Percentiles rank a stretch among this genome's conserved stretches.
Evolutionary conservation across 2,113 vertebrate genomes (phyloP).

Genomic region (Cygnus atratus): DNA sequence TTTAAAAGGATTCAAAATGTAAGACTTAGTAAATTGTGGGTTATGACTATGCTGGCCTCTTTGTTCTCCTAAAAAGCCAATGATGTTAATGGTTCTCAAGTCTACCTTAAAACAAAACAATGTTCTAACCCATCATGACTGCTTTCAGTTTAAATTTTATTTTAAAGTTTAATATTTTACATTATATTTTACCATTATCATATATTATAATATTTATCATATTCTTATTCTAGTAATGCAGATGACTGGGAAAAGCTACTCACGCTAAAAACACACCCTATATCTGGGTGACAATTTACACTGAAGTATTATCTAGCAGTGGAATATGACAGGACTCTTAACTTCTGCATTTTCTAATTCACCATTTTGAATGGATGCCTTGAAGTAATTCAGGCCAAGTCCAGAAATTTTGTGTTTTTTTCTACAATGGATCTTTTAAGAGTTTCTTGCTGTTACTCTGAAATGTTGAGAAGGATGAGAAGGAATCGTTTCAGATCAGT

Average conservation of each 20-base stretch:
- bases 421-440: not conserved
- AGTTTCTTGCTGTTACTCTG: not conserved
- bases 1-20: not conserved
- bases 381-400: not conserved
- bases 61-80: not conserved
- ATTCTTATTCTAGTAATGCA: not conserved
- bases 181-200: not conserved
- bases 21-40: not conserved
- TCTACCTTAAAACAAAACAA: accelerated
- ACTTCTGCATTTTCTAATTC: not conserved
- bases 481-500: not conserved
- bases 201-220: not conserved
- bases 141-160: not conserved
- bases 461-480: not conserved
- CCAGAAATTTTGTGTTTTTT: not conserved
- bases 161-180: not conserved
- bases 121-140: not conserved
- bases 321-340: not conserved
- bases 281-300: not conserved
- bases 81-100: not conserved
- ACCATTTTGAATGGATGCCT: not conserved
- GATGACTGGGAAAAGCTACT: not conserved
- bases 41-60: not conserved
- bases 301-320: not conserved
- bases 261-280: not conserved